Evolutionary conservation across 2,797 vertebrate species (phyloP).

Genomic region (Oryzias sinensis): DNA sequence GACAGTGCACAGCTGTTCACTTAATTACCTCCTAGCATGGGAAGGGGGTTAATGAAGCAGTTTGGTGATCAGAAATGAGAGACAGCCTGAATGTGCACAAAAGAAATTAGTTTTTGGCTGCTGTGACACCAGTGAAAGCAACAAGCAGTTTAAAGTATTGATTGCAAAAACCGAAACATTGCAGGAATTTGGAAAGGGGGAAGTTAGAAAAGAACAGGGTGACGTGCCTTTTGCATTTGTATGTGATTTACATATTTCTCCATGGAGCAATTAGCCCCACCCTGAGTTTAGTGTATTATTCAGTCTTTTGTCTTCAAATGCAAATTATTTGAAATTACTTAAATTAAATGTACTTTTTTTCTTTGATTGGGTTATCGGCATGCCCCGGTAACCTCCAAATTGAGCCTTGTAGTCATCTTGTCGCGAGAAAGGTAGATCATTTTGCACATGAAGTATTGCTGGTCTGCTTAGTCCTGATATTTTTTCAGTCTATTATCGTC

Average conservation of each 20-base stretch:
- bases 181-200: constrained; percentile 32
- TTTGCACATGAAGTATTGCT: too few relatives aligned
- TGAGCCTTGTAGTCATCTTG: too few relatives aligned
- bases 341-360: neutral
- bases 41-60: constrained; percentile 80
- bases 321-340: constrained; percentile 18
- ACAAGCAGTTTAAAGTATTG: constrained; percentile 56
- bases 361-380: too few relatives aligned
- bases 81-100: constrained; percentile 70
- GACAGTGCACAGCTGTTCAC: constrained; percentile 78
- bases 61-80: constrained; percentile 66
- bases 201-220: constrained; percentile 29
- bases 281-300: constrained; percentile 31
- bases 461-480: too few relatives aligned
- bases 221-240: constrained; percentile 28
- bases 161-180: constrained; percentile 49
- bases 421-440: too few relatives aligned
- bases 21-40: constrained; percentile 74
- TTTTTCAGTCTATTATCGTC: too few relatives aligned
- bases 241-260: constrained; percentile 31
- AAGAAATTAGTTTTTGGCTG: constrained; percentile 68
- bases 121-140: constrained; percentile 49
- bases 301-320: constrained; percentile 21
- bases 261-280: constrained; percentile 29
- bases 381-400: too few relatives aligned